These are phyloP conservation scores for Datnioides undecimradiatus DNA, from an alignment of 2,113 vertebrate genomes.

Conservation along the genomic window DNA sequence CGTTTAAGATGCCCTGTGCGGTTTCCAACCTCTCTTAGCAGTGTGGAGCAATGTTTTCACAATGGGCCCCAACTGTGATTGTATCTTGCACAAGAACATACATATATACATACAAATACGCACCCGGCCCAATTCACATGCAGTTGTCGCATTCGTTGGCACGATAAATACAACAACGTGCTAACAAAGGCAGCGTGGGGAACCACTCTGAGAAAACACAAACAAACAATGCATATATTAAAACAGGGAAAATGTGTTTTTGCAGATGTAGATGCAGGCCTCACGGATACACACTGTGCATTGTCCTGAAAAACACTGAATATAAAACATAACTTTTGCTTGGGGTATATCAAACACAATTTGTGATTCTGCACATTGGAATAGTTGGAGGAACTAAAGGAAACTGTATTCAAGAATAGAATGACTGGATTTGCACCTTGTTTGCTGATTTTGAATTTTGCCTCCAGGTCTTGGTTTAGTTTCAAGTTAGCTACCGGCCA, in stretches of 20 bases:
- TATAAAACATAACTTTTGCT: too few relatives aligned
- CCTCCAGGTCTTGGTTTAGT: background rate
- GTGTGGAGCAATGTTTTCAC: background rate
- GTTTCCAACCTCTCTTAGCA: too few relatives aligned
- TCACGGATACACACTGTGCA: too few relatives aligned
- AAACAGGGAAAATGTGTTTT: too few relatives aligned
- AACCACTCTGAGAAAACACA: too few relatives aligned
- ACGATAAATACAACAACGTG: background rate
- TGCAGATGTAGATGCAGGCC: too few relatives aligned
- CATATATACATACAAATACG: too few relatives aligned
- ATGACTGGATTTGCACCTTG: slow-evolving; percentile 5
- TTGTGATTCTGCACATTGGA: background rate
- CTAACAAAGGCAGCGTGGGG: background rate
- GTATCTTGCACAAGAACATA: background rate
- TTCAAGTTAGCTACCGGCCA: background rate
- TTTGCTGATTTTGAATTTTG: background rate
- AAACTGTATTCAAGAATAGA: background rate
- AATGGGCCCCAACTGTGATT: background rate
- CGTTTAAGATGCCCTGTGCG: background rate
- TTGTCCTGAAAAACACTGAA: too few relatives aligned
- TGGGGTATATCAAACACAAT: too few relatives aligned
- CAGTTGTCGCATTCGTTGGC: too few relatives aligned
- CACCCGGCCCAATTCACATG: too few relatives aligned
- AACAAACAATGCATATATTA: too few relatives aligned
- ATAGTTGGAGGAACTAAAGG: background rate